Conservation (phyloP, 2,888 invertebrate species). For the Eulithis testata region DNA sequence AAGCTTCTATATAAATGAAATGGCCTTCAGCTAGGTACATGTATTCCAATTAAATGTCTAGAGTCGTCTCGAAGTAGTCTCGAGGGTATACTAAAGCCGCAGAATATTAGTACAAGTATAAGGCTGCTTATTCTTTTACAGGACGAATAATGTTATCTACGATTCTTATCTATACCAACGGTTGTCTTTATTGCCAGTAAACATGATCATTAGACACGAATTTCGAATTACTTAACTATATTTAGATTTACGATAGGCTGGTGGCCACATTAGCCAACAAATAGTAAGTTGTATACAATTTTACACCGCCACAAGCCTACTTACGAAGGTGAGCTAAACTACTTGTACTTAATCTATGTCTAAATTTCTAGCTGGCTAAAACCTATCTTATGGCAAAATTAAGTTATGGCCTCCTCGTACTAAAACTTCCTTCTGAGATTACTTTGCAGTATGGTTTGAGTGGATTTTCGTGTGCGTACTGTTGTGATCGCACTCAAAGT, state of each 20-base stretch:
- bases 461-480: constrained; percentile 28
- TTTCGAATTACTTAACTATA: background rate
- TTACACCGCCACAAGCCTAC: no score
- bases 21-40: constrained; percentile 17
- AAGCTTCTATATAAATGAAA: constrained; percentile 2
- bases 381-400: background rate
- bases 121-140: constrained; percentile 14
- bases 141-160: background rate
- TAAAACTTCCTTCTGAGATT: constrained; percentile 33
- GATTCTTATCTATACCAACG: background rate
- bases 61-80: constrained; percentile 20
- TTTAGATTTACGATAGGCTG: no score
- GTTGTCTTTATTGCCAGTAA: background rate
- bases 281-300: no score
- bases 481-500: constrained; percentile 25
- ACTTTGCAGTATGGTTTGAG: constrained; percentile 35
- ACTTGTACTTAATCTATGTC: no score
- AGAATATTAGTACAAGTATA: no score
- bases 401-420: constrained; percentile 2
- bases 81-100: constrained; percentile 15
- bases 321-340: no score
- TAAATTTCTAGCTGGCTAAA: background rate
- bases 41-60: constrained; percentile 28
- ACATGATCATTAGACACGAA: background rate
- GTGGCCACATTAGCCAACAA: no score